phyloP scores from a whole-genome alignment of 1,140 invertebrate species.

The Reticulitermes speratus region DNA sequence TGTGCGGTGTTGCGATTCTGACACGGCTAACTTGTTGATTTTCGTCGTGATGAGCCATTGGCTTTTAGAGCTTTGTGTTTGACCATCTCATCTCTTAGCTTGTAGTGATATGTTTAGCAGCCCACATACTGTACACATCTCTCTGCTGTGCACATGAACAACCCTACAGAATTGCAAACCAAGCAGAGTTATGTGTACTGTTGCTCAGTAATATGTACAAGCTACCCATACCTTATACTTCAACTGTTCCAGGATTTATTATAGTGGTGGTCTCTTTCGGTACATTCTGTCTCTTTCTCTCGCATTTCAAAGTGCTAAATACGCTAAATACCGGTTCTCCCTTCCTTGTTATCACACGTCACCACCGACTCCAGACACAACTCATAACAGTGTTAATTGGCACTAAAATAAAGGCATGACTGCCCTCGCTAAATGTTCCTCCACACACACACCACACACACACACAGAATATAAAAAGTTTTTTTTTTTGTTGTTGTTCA shows the following conservation, averaged over 20 bases:
- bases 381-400: constrained; percentile 16
- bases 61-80: neutral
- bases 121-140: neutral
- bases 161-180: neutral
- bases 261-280: neutral
- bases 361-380: neutral
- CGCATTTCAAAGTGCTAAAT: constrained; percentile 5
- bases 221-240: neutral
- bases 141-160: neutral
- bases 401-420: neutral
- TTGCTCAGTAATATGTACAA: neutral
- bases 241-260: neutral
- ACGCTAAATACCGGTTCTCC: neutral
- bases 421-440: neutral
- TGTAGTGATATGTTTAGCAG: neutral
- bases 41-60: neutral
- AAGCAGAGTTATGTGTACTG: neutral
- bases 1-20: neutral
- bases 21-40: neutral
- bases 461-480: neutral
- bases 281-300: neutral
- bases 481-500: constrained; percentile 6
- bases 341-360: constrained; percentile 14
- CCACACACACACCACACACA: neutral
- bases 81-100: neutral